Conservation (phyloP, 2,113 vertebrate genomes). For the Athene cunicularia region DNA sequence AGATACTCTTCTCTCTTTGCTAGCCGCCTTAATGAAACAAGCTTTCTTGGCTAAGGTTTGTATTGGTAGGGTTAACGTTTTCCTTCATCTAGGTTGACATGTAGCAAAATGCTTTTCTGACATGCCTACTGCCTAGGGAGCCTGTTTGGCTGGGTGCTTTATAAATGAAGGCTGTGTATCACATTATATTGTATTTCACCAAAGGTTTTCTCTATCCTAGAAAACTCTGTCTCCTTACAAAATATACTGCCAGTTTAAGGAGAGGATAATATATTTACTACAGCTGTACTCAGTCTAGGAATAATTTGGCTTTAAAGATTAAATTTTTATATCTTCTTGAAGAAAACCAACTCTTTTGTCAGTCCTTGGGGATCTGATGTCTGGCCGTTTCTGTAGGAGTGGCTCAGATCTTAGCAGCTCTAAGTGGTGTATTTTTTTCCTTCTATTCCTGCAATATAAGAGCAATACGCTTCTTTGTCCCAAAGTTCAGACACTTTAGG, state of each 20-base stretch:
- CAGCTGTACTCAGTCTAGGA: not conserved
- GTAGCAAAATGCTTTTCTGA: not conserved
- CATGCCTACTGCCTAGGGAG: not conserved
- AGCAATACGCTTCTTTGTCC: not conserved
- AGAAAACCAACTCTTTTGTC: not conserved
- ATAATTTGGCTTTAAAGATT: constrained; percentile 39
- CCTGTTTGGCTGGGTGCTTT: not conserved
- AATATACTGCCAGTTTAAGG: not conserved
- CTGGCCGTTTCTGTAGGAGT: not conserved
- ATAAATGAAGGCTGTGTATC: not conserved
- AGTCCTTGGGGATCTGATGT: not conserved
- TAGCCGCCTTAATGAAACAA: not conserved
- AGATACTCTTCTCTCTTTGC: not conserved
- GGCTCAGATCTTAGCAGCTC: not conserved
- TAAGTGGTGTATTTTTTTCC: not conserved
- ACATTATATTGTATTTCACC: not conserved
- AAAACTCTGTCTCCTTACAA: not conserved
- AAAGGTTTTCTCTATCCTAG: not conserved
- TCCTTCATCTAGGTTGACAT: not conserved
- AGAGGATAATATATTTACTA: constrained; percentile 22
- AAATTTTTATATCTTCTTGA: constrained; percentile 33
- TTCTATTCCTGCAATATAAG: not conserved
- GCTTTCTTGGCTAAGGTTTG: not conserved
- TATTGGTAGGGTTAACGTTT: not conserved
- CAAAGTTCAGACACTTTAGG: not conserved